Base-by-base conservation (phyloP, 2,888 invertebrate genomes). In the Drosophila tripunctata region DNA sequence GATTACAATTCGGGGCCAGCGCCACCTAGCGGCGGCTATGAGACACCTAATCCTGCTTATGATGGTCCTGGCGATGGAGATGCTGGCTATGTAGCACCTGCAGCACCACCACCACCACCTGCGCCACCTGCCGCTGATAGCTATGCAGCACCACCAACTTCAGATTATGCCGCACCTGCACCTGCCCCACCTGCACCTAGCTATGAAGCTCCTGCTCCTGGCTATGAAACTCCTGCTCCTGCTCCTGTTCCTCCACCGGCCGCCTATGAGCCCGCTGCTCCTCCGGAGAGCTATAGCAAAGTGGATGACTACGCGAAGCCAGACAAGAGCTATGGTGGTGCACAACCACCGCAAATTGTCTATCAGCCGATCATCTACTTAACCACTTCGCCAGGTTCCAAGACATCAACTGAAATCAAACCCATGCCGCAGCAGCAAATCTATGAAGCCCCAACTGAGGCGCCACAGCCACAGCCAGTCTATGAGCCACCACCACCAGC, bases 321-420 rank as follows among this genome's bases (percentile, higher is more conserved):
- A 0, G 47, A 22, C 21, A 69, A 67, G 19, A 27, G 17, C n/a
- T 75, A 75, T 12, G 66, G 33, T 5, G 61, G 44, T n/a, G 56
- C 48, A 7, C 79, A 56, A 7, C 40, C 41, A 15, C 84, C 88
- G 0, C 88, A 85, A 38, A 82, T 89, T 15, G 67, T 89, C 22
- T 89, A 89, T 65, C 89, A 89, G 40, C 89, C 89, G 15, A 89
- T 89, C 4, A 89, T 89, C 36, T 89, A 89, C 43, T 54, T 89
- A 0, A 68, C 85, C 1, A 68, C 89, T 4, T 71, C 72, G 4
- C 24, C 67, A 0, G 66, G 51, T 2, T 22, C 14, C 0, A 69
- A 56, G 8, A 22, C 50, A 1, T 48, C 56, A 3, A 12, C n/a
- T 4, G 51, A 41, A 15, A 8, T 12, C 21, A 56, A 67, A 8